Evolutionary conservation across 2,797 vertebrate species (phyloP).

Genomic region (Chanos chanos): DNA sequence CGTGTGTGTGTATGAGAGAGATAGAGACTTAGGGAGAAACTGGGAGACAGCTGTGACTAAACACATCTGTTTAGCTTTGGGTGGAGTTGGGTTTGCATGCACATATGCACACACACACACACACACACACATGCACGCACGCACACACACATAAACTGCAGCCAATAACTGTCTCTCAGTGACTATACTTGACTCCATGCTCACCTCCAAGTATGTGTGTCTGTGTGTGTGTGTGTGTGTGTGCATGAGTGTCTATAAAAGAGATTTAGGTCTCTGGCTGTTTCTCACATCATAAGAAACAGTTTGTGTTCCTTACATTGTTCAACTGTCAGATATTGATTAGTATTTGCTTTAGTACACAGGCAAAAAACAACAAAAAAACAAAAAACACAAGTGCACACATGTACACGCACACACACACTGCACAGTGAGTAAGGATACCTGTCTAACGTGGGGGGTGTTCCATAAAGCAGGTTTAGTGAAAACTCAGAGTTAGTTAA

Average conservation of each 20-base stretch:
- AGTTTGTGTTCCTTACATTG: too few relatives aligned
- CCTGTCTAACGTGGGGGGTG: too few relatives aligned
- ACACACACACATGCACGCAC: background rate
- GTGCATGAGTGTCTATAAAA: background rate
- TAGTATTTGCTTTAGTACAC: too few relatives aligned
- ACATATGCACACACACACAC: background rate
- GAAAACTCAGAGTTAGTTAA: too few relatives aligned
- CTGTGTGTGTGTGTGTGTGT: background rate
- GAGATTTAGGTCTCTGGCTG: too few relatives aligned
- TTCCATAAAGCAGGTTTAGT: too few relatives aligned
- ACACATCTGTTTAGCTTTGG: conserved; percentile 35
- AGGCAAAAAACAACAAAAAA: too few relatives aligned
- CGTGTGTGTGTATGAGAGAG: background rate
- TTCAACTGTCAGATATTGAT: too few relatives aligned
- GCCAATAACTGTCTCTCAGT: background rate
- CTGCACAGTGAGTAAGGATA: too few relatives aligned
- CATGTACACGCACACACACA: conserved; percentile 3
- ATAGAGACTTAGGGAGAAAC: background rate
- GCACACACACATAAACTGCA: background rate
- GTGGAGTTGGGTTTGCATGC: background rate
- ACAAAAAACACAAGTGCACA: too few relatives aligned
- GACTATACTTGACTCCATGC: background rate
- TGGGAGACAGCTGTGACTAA: conserved; percentile 1
- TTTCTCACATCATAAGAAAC: too few relatives aligned
- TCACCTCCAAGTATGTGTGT: background rate